Base-by-base conservation (phyloP, 2,797 vertebrate species). In the Cyprinella venusta region DNA sequence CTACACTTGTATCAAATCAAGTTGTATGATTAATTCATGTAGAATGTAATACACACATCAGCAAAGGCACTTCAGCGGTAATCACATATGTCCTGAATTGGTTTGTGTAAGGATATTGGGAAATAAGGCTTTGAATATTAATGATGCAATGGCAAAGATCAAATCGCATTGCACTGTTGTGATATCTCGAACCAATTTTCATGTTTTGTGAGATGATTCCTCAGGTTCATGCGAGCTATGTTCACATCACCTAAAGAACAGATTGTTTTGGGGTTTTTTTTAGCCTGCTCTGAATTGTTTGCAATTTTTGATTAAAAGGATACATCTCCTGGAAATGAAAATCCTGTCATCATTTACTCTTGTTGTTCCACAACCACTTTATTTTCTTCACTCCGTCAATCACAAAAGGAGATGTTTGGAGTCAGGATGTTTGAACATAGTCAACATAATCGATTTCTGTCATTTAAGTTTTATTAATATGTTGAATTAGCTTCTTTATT, bases 121-220 rank as follows among this genome's bases (percentile, higher is more conserved):
- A 38, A 70, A 83, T 56, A 78, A 78, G 74, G 82, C 67, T 84
- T 64, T 63, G 75, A 78, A 72, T 79, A 59, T 40, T 65, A 50
- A 78, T 71, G 42, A 69, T 26, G 13, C 30, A 63, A 75, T 6
- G 9, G 24, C 56, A 52, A 19, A 38, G 59, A 79, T 79, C 67
- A 79, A 84, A 79, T 48, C 59, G 15, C 42, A 40, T 52, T 63
- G 69, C 7, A 2, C 19, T 63, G 38, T 21, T 38, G 30, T 71
- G 45, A 52, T 64, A 81, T 81, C 79, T 59, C 56, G 64, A 74
- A 74, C 42, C 69, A 81, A 74, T 74, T 81, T 61, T 36, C 26
- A 48, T 24, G 15, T 72, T 81, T 52, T 64, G 56, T 64, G n/a
- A 61, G 33, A 33, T 61, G 72, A 83, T 71, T 48, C 4, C 54